Conservation (phyloP, 1,140 invertebrate species). For the Arion vulgaris region DNA sequence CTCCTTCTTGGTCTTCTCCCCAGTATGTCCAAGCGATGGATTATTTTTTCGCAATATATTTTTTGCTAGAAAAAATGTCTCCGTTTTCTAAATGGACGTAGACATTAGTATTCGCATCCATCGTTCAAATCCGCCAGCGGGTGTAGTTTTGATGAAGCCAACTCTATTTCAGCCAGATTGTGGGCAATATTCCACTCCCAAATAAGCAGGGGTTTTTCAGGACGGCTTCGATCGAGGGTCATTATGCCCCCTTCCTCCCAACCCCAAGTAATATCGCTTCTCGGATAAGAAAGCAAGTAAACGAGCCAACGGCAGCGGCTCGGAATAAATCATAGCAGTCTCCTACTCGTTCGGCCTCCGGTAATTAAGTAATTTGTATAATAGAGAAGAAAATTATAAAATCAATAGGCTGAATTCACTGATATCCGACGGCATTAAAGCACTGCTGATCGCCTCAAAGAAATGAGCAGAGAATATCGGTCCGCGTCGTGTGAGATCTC, state of each 20-base stretch:
- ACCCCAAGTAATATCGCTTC: conserved; percentile 1
- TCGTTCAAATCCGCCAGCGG: neutral
- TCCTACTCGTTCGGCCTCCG: conserved; percentile 11
- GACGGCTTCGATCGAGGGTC: conserved; percentile 20
- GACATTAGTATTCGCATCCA: conserved; percentile 23
- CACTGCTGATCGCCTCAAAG: neutral
- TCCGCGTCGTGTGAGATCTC: neutral
- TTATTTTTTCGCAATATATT: neutral
- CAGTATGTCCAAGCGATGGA: neutral
- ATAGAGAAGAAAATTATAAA: conserved; percentile 45
- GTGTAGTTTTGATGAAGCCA: conserved; percentile 36
- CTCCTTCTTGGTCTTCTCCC: neutral
- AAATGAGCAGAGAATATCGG: conserved; percentile 34
- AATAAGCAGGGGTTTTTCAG: conserved; percentile 8
- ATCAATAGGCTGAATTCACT: conserved; percentile 38
- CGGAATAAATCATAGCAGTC: conserved; percentile 33
- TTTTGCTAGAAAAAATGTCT: neutral
- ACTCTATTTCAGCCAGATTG: conserved; percentile 33
- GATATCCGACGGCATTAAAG: conserved; percentile 39
- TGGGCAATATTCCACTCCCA: conserved; percentile 23
- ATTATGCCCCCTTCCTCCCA: conserved; percentile 15
- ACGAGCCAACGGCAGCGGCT: conserved; percentile 23
- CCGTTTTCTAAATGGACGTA: conserved; percentile 16
- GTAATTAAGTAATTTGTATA: conserved; percentile 45
- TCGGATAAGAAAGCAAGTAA: conserved; percentile 34